Evolutionary conservation across 2,888 invertebrate species (phyloP).

Genomic region (Cybosia mesomella): DNA sequence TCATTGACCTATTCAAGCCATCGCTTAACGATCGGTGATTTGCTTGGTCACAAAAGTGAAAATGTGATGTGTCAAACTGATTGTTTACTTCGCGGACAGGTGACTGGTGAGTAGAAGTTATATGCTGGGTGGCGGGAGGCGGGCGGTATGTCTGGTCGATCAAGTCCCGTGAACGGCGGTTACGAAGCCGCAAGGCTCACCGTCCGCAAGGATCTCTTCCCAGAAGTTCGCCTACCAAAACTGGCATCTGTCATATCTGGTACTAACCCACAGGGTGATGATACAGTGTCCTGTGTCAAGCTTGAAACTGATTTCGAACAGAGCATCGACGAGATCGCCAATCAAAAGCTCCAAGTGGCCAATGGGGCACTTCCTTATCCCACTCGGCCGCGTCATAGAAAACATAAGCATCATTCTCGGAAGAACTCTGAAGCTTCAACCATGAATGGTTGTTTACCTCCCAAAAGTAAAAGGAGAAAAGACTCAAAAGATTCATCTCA

Average conservation of each 20-base stretch:
- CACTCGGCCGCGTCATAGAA: constrained; percentile 74
- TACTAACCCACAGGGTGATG: constrained; percentile 66
- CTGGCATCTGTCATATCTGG: constrained; percentile 60
- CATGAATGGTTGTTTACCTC: constrained; percentile 74
- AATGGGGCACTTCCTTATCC: constrained; percentile 74
- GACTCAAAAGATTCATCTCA: constrained; percentile 75
- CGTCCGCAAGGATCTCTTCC: constrained; percentile 85
- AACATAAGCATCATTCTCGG: constrained; percentile 79
- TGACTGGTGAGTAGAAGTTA: constrained; percentile 85
- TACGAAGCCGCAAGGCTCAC: constrained; percentile 81
- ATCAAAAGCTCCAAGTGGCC: constrained; percentile 72
- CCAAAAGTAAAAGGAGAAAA: constrained; percentile 78
- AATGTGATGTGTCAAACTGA: constrained; percentile 87
- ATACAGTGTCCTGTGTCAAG: constrained; percentile 75
- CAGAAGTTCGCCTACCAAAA: constrained; percentile 69
- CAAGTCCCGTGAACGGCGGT: constrained; percentile 84
- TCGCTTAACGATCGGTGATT: constrained; percentile 74
- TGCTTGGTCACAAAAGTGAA: constrained; percentile 83
- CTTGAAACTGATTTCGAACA: constrained; percentile 85
- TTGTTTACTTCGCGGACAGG: constrained; percentile 87
- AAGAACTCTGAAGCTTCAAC: constrained; percentile 68
- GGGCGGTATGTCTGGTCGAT: constrained; percentile 84
- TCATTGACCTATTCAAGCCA: constrained; percentile 73
- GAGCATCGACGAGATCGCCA: constrained; percentile 83
- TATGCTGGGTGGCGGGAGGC: constrained; percentile 82